Conservation (phyloP, 1,140 invertebrate genomes). For the Bicyclus anynana region DNA sequence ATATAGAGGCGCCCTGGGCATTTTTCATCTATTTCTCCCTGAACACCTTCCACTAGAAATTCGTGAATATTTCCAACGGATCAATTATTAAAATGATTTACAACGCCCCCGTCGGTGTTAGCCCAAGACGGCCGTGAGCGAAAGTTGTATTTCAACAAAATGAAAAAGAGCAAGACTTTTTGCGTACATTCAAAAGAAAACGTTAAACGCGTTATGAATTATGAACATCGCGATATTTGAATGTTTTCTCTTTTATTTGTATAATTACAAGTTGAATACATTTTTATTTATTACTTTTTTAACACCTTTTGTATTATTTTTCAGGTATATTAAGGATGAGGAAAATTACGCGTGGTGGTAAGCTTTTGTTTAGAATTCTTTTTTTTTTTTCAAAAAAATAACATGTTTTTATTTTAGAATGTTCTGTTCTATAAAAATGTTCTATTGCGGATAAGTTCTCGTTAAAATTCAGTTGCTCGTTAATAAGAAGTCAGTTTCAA, state of each 20-base stretch:
- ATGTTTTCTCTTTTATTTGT: constrained; percentile 10
- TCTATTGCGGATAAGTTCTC: too few species aligned
- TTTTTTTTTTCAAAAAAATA: not conserved
- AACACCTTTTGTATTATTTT: constrained; percentile 13
- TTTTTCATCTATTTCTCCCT: constrained; percentile 58
- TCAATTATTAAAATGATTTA: constrained; percentile 74
- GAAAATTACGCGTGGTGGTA: constrained; percentile 5
- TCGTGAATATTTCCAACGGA: constrained; percentile 67
- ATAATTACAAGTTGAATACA: constrained; percentile 14
- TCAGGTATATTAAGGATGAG: constrained; percentile 9
- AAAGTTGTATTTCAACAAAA: constrained; percentile 16
- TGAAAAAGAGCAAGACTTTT: constrained; percentile 24
- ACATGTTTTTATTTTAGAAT: not conserved
- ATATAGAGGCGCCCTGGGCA: constrained; percentile 6
- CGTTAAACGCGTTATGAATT: constrained; percentile 24
- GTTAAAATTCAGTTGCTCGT: too few species aligned
- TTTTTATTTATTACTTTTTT: constrained; percentile 11
- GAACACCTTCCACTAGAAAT: constrained; percentile 47
- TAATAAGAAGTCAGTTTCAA: too few species aligned
- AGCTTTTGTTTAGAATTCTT: not conserved
- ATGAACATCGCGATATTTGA: constrained; percentile 20
- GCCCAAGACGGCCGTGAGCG: constrained; percentile 6
- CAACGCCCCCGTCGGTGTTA: constrained; percentile 36
- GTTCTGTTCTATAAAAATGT: too few species aligned
- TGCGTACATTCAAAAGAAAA: constrained; percentile 19